phyloP scores from a whole-genome alignment of 2,888 invertebrate species.

The Hyppa rectilinea region DNA sequence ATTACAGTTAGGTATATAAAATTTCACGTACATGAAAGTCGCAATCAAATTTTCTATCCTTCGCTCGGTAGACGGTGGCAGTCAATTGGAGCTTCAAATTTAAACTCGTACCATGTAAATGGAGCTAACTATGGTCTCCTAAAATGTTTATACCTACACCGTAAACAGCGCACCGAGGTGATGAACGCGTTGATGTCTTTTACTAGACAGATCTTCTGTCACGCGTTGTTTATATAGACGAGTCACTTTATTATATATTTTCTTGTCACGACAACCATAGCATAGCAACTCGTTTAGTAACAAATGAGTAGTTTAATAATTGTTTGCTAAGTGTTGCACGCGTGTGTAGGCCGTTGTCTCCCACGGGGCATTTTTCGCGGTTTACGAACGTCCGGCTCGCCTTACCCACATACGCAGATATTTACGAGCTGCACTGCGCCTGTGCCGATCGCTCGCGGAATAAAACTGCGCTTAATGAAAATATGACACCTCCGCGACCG shows the following conservation, averaged over 20 bases:
- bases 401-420: constrained; percentile 21
- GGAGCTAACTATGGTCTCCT: no score
- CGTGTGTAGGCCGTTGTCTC: constrained; percentile 11
- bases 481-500: constrained; percentile 58
- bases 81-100: no score
- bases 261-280: background rate
- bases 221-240: no score
- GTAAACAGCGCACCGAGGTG: background rate
- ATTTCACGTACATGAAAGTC: no score
- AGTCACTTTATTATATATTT: background rate
- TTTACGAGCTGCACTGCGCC: constrained; percentile 55
- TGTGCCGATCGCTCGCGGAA: constrained; percentile 45
- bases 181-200: constrained; percentile 72
- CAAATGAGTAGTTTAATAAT: background rate
- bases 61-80: no score
- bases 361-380: constrained; percentile 12
- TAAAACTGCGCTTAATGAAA: constrained; percentile 64
- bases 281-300: background rate
- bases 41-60: no score
- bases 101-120: no score
- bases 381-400: constrained; percentile 43
- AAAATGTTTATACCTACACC: no score
- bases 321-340: background rate
- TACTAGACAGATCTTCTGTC: constrained; percentile 20
- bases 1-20: no score